phyloP scores from a whole-genome alignment of 2,797 vertebrate species.

The Lemur catta region DNA sequence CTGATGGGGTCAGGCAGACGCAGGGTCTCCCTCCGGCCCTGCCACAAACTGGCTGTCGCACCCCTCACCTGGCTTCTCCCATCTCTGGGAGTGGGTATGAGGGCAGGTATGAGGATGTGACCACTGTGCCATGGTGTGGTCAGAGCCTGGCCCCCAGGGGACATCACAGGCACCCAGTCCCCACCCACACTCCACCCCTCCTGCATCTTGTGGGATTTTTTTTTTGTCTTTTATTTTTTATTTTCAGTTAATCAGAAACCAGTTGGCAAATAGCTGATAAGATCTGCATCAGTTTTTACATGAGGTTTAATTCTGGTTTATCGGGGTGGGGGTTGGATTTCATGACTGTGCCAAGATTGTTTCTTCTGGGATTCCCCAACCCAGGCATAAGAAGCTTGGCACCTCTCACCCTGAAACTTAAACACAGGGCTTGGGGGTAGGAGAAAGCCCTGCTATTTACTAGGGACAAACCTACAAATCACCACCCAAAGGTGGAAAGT shows the following conservation, averaged over 20 bases:
- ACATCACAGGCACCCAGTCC: not conserved
- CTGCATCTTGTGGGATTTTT: not conserved
- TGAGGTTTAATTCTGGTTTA: not conserved
- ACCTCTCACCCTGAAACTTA: too few relatives aligned
- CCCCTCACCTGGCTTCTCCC: not conserved
- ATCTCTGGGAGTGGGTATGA: accelerated
- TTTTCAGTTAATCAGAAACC: slow-evolving; percentile 26
- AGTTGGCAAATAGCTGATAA: not conserved
- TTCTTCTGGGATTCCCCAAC: not conserved
- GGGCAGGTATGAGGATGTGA: not conserved
- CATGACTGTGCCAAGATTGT: not conserved
- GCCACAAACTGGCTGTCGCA: not conserved
- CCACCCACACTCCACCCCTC: too few relatives aligned
- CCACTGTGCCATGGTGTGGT: accelerated
- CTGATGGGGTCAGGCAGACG: not conserved
- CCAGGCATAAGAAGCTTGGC: not conserved
- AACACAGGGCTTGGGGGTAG: not conserved
- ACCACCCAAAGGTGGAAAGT: too few relatives aligned
- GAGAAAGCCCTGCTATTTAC: too few relatives aligned
- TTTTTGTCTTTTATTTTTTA: not conserved
- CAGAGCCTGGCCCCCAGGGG: not conserved
- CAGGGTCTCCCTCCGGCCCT: not conserved
- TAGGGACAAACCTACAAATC: not conserved
- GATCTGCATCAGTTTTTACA: accelerated
- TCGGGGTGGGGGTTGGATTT: not conserved